These are phyloP conservation scores for Limnephilus rhombicus DNA, from an alignment of 2,888 invertebrate species.

Conservation along the genomic window DNA sequence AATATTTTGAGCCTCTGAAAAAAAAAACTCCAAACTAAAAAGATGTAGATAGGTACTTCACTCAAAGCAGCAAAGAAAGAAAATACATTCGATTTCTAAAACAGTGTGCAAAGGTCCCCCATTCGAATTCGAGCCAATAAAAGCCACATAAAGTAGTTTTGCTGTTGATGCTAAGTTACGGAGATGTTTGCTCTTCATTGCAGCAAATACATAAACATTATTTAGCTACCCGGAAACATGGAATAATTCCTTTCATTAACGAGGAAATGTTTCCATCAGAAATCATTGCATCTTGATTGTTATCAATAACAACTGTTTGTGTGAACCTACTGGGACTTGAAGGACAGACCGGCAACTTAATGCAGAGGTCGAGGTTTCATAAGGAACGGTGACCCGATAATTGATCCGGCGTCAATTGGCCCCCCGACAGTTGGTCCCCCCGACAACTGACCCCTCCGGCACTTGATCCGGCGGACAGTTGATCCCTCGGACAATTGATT, in stretches of 20 bases:
- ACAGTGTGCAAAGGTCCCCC: neutral
- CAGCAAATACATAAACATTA: neutral
- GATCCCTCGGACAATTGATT: too few species aligned
- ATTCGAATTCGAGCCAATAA: too few species aligned
- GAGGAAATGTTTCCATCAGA: neutral
- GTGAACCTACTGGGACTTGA: neutral
- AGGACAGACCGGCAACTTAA: neutral
- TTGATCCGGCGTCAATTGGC: too few species aligned
- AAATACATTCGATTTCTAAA: neutral
- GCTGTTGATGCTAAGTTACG: too few species aligned
- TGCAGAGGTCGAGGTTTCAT: neutral
- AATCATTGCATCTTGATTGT: slow-evolving; percentile 1
- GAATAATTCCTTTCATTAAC: neutral
- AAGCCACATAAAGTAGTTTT: too few species aligned
- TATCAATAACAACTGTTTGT: neutral
- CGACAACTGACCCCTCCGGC: too few species aligned
- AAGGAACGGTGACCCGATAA: neutral
- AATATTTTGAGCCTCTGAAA: too few species aligned
- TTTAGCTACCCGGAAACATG: slow-evolving; percentile 3
- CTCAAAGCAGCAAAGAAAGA: neutral
- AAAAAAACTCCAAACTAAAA: neutral
- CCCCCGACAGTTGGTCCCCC: too few species aligned
- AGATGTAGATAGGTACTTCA: neutral
- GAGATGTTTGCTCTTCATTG: neutral
- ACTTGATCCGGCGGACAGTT: too few species aligned